Evolutionary conservation across 2,888 invertebrate genomes (phyloP), one percentile per base, ranked within the genome.

Genomic region (Platycnemis pennipes): DNA sequence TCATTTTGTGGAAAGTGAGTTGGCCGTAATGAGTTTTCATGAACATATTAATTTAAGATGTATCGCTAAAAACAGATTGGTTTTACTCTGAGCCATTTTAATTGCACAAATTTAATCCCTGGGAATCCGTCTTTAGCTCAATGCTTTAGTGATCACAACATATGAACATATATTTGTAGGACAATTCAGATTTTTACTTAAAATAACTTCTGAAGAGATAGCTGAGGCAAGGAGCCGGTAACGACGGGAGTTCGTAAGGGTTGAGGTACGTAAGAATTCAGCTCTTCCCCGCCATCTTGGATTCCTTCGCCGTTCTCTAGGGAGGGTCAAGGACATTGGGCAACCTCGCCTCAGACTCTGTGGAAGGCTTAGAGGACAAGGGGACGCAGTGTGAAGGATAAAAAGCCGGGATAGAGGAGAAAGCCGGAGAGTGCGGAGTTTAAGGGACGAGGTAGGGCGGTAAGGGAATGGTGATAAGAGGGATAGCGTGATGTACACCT

Each of bases 291-390:
- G 91, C 91, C 91, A 91, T 91, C 69, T 91, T 91, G 91, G 42
- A 91, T 91, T 91, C 91, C 91, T 91, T 44, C 16, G 44, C 91
- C 63, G 91, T 91, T 91, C 91, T 91, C 37, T 44, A 91, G 56
- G 91, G 63, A 91, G 91, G 91, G 91, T 91, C 91, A 91, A 91
- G 91, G 91, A 91, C 91, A 91, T 63, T 63, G 42, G n/a, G 44
- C 26, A 63, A 91, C 91, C 91, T 91, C 63, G 63, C 69, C 63
- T 69, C n/a, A 4, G 53, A 56, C 56, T n/a, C 63, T 37, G 44
- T n/a, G 16, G 63, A 53, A 45, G 26, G 45, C 44, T 26, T 45
- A 5, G 37, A 45, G n/a, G 37, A 86, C 42, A 86, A 26, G 44
- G 63, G 13, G 77, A 13, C 5, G 37, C 37, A 77, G 31, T 22